A percentile compares a stretch with the other conserved stretches of the same genome.
Conservation (phyloP, 2,113 vertebrate genomes). For the Camelus bactrianus region DNA sequence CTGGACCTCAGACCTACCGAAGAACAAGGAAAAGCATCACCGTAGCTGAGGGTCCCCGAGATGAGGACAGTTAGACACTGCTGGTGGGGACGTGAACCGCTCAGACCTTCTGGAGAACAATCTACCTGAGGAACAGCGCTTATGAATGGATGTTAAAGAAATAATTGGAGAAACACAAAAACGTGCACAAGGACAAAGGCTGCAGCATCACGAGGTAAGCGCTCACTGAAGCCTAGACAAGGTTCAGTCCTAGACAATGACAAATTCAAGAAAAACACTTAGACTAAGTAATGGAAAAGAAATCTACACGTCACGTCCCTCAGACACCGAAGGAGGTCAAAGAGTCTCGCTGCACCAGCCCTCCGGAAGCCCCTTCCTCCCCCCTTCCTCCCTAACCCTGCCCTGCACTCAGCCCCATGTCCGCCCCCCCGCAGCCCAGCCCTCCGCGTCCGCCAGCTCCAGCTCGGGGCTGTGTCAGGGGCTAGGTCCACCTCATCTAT, state of each 20-base stretch:
- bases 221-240: neutral
- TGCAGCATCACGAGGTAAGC: neutral
- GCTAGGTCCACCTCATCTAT: neutral
- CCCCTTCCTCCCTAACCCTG: neutral
- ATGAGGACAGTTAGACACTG: neutral
- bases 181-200: neutral
- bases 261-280: neutral
- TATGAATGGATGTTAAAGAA: conserved; percentile 26
- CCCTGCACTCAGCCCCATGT: neutral
- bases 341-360: neutral
- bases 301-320: neutral
- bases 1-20: neutral
- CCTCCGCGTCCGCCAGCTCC: neutral
- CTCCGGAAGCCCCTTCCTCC: neutral
- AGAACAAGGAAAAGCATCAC: neutral
- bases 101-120: conserved; percentile 25
- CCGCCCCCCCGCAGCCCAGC: neutral
- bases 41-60: neutral
- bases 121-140: neutral
- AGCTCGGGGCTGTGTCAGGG: neutral
- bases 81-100: neutral
- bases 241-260: neutral
- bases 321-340: neutral
- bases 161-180: conserved; percentile 44
- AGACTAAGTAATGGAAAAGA: neutral